phyloP scores from a whole-genome alignment of 2,113 vertebrate species.

The Nothobranchius furzeri region DNA sequence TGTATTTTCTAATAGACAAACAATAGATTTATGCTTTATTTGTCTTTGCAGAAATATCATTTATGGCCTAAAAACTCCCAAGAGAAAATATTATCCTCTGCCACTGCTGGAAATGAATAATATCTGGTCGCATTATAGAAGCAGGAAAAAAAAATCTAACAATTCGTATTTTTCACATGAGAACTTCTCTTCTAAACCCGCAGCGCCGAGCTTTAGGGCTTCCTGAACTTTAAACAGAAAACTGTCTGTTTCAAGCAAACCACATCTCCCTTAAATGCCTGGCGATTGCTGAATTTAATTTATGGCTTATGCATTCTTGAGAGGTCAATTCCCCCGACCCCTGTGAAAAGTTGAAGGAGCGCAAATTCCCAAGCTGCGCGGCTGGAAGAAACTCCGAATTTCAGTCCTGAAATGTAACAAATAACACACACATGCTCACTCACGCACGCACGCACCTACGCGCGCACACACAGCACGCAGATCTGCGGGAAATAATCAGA shows the following conservation, averaged over 20 bases:
- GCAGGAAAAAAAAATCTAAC: neutral
- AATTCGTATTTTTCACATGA: neutral
- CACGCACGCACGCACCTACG: too few relatives aligned
- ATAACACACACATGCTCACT: neutral
- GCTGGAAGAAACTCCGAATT: constrained; percentile 16
- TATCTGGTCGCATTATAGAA: constrained; percentile 2
- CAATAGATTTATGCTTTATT: neutral
- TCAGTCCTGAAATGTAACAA: neutral
- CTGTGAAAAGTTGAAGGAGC: constrained; percentile 86
- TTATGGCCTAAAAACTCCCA: constrained; percentile 38
- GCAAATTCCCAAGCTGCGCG: constrained; percentile 66
- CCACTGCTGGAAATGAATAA: constrained; percentile 8
- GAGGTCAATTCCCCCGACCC: constrained; percentile 95
- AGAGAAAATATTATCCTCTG: neutral
- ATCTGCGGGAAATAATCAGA: neutral
- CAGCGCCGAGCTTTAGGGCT: constrained; percentile 28
- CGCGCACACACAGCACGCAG: too few relatives aligned
- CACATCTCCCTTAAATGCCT: constrained; percentile 86
- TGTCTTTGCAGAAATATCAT: constrained; percentile 6
- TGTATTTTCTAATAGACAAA: neutral
- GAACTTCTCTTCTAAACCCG: constrained; percentile 62
- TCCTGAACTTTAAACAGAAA: constrained; percentile 79
- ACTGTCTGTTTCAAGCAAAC: constrained; percentile 78
- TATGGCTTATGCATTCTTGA: constrained; percentile 96
- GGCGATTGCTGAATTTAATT: constrained; percentile 92